A percentile compares a stretch with the other conserved stretches of the same genome.
Evolutionary conservation across 2,113 vertebrate genomes (phyloP).

Genomic region (Hypanus sabinus): DNA sequence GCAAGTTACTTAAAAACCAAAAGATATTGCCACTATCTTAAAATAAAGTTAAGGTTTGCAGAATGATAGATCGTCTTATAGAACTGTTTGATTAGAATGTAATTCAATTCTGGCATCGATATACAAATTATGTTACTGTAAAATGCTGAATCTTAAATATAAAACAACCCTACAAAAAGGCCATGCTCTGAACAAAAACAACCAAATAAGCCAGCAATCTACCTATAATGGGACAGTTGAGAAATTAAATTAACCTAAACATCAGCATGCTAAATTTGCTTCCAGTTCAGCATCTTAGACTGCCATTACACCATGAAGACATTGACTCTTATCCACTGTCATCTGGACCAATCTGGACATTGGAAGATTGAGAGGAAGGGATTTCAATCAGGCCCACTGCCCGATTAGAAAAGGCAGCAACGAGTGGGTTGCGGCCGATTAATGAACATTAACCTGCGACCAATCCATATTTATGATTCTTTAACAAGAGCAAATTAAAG

Average conservation of each 20-base stretch:
- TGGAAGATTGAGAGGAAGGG: too few species aligned
- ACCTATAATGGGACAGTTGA: not conserved
- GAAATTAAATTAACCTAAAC: not conserved
- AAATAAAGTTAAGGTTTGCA: not conserved
- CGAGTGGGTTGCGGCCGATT: too few species aligned
- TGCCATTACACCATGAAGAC: not conserved
- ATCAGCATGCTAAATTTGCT: not conserved
- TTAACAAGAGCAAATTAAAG: too few species aligned
- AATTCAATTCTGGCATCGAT: not conserved
- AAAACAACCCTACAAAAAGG: not conserved
- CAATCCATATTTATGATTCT: too few species aligned
- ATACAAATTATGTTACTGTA: not conserved
- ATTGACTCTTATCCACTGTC: not conserved
- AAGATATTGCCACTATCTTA: not conserved
- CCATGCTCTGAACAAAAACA: not conserved
- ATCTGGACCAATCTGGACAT: too few species aligned
- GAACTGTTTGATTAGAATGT: not conserved
- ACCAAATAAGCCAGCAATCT: not conserved
- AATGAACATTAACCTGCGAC: too few species aligned
- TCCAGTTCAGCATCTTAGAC: not conserved
- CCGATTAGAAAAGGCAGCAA: too few species aligned
- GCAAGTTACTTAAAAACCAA: not conserved
- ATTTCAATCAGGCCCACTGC: too few species aligned
- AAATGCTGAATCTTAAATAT: not conserved
- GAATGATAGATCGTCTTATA: not conserved